A percentile compares a stretch with the other conserved stretches of the same genome.
Evolutionary conservation across 1,140 invertebrate genomes (phyloP).

Genomic region (Drosophila takahashii): DNA sequence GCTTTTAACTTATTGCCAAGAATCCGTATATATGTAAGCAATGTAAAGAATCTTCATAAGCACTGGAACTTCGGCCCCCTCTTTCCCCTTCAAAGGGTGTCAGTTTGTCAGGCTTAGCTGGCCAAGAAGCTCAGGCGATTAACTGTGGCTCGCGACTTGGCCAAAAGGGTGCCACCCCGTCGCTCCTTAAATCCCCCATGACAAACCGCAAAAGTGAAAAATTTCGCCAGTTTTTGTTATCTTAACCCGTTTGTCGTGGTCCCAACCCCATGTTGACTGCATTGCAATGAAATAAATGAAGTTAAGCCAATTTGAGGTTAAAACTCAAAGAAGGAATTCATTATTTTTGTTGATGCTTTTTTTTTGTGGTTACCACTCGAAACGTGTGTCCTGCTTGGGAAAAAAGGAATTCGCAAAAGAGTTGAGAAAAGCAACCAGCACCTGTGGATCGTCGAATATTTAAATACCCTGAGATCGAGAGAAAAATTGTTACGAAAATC

Average conservation of each 20-base stretch:
- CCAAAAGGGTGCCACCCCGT: slow-evolving; percentile 13
- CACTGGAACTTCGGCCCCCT: neutral
- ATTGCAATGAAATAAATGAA: slow-evolving; percentile 77
- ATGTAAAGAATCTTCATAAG: slow-evolving; percentile 31
- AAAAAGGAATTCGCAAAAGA: slow-evolving; percentile 59
- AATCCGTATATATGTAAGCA: slow-evolving; percentile 40
- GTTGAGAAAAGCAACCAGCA: neutral
- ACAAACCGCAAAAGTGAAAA: slow-evolving; percentile 53
- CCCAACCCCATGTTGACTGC: slow-evolving; percentile 14
- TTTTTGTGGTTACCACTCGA: slow-evolving; percentile 33
- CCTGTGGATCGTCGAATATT: neutral
- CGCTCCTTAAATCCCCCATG: neutral
- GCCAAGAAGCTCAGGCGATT: slow-evolving; percentile 31
- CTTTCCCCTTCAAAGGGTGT: neutral
- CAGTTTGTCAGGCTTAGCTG: slow-evolving; percentile 50
- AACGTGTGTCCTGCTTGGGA: slow-evolving; percentile 56
- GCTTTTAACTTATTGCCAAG: slow-evolving; percentile 9
- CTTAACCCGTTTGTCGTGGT: slow-evolving; percentile 38
- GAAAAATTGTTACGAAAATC: neutral
- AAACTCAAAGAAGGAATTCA: slow-evolving; percentile 77
- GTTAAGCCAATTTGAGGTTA: slow-evolving; percentile 81
- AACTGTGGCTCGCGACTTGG: slow-evolving; percentile 44
- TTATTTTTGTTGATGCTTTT: slow-evolving; percentile 53
- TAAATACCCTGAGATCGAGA: neutral
- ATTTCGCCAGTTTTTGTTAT: slow-evolving; percentile 45